A percentile compares a stretch with the other conserved stretches of the same genome.
Conservation (phyloP, 2,888 invertebrate species). For the Andrena hattorfiana region DNA sequence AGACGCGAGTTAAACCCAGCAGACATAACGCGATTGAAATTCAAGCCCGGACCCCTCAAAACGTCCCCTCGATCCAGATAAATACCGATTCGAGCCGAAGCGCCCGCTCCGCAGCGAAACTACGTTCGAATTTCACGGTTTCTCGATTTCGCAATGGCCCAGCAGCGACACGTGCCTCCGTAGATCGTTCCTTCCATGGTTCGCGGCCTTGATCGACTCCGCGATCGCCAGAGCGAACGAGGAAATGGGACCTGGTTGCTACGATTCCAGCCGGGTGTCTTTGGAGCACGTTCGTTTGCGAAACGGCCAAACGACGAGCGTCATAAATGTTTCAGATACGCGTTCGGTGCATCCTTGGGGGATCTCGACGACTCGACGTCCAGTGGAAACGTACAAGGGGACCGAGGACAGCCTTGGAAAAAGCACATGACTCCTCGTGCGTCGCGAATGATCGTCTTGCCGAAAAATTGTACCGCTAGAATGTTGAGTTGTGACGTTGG, state of each 20-base stretch:
- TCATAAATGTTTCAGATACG: background rate
- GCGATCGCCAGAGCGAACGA: conserved; percentile 1
- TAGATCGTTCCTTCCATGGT: background rate
- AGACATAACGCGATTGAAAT: background rate
- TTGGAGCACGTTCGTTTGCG: background rate
- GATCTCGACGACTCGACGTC: background rate
- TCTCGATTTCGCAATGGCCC: conserved; percentile 12
- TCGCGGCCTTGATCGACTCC: conserved; percentile 28
- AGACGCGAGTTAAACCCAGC: too few relatives aligned
- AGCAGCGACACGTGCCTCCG: conserved; percentile 13
- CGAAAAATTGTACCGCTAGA: background rate
- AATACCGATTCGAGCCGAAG: background rate
- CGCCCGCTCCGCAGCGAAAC: background rate
- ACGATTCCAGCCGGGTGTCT: background rate
- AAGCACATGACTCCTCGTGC: background rate
- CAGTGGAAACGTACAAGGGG: background rate
- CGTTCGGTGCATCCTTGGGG: background rate
- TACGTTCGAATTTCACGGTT: background rate
- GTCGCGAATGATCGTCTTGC: background rate
- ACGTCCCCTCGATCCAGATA: background rate
- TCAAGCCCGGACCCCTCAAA: background rate
- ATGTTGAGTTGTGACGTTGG: background rate
- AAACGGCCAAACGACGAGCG: background rate
- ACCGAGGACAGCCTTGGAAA: background rate
- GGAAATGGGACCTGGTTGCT: conserved; percentile 17